Evolutionary conservation across 2,888 invertebrate genomes (phyloP).

Genomic region (Eilema griseolum): DNA sequence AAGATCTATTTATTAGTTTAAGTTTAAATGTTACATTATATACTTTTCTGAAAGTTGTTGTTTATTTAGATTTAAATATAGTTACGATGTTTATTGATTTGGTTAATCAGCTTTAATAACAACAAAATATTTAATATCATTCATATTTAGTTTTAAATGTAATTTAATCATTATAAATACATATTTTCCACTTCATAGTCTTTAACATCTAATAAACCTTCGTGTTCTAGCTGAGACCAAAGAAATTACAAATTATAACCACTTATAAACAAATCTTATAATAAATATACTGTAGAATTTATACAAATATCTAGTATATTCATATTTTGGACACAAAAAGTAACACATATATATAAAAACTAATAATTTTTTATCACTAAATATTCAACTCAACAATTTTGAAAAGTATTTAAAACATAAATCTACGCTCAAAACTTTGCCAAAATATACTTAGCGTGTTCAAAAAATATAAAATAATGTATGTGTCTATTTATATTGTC

Average conservation of each 20-base stretch:
- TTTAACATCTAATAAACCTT: conserved; percentile 35
- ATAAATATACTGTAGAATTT: conserved; percentile 59
- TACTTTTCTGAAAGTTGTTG: conserved; percentile 30
- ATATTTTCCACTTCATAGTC: conserved; percentile 26
- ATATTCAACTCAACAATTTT: not conserved
- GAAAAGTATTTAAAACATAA: not conserved
- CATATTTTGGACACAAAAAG: not conserved
- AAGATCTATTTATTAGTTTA: conserved; percentile 39
- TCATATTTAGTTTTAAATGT: conserved; percentile 26
- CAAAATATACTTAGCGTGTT: conserved; percentile 25
- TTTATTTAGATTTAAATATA: conserved; percentile 24
- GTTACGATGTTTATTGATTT: conserved; percentile 31
- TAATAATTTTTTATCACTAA: not conserved
- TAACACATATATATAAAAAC: not conserved
- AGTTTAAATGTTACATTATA: conserved; percentile 20
- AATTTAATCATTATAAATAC: conserved; percentile 10
- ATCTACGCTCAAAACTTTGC: conserved; percentile 2
- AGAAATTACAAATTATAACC: conserved; percentile 32
- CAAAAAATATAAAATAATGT: conserved; percentile 22
- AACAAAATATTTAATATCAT: conserved; percentile 14
- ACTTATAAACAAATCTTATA: conserved; percentile 30
- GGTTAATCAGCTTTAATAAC: conserved; percentile 55
- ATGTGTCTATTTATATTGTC: conserved; percentile 42
- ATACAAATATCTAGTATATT: conserved; percentile 23
- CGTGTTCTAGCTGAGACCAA: conserved; percentile 61